Evolutionary conservation across 2,888 invertebrate genomes (phyloP), one percentile per base, ranked within the genome.

Genomic region (Meandrusa payeni): DNA sequence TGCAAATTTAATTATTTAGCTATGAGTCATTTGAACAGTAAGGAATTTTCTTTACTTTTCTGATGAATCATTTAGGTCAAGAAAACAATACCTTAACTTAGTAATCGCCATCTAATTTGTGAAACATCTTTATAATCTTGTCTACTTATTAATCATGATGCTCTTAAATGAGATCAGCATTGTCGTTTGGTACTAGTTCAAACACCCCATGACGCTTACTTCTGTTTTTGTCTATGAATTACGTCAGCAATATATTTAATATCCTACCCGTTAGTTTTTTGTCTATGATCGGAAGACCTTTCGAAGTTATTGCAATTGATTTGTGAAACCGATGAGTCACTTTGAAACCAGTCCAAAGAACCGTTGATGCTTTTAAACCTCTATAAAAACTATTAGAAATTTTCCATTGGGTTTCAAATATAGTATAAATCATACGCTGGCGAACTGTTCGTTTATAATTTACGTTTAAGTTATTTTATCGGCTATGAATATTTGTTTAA

Each of bases 311-410:
- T 45, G 34, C 37, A 42, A 41, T 45, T 13, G 52, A 45, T 52
- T 55, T 61, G 52, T 47, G 48, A 54, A 54, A 49, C 24, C 48
- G 28, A 29, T 68, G 69, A 69, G 41, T 70, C 70, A 66, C 44
- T 24, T 31, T 41, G 46, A 54, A 67, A 63, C 64, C 64, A 64
- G 65, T 64, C 66, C 61, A 60, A 55, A 52, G 51, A 69, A 69
- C 62, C 70, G 64, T 67, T 72, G 65, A 65, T 59, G 64, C 55
- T 57, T 56, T 52, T 58, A 54, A 55, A 61, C 55, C 55, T 50
- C 51, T 46, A 40, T 45, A 46, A 39, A 38, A 28, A 39, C 13
- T 36, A 7, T 37, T 23, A 17, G 5, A 38, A 44, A 38, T 19
- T 33, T 46, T 51, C 27, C 26, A 37, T 39, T 15, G 15, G 3